These are phyloP conservation scores for Whitmania pigra DNA, from an alignment of 1,140 invertebrate genomes.

Conservation along the genomic window DNA sequence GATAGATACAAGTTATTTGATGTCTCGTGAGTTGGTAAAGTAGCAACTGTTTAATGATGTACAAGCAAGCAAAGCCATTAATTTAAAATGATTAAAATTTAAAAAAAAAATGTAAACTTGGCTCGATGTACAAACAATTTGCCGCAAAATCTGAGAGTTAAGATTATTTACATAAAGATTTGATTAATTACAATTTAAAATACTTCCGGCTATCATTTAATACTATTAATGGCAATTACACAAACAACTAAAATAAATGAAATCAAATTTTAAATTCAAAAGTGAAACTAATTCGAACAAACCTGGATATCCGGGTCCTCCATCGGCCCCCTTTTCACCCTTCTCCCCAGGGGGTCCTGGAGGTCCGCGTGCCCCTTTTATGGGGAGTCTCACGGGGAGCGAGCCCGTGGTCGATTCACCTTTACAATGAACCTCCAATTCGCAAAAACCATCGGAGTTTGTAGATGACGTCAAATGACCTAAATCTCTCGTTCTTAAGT, in stretches of 20 bases:
- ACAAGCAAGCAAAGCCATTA: no score
- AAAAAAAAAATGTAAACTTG: no score
- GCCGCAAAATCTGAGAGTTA: no score
- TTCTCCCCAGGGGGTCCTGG: conserved; percentile 31
- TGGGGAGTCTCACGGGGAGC: conserved; percentile 32
- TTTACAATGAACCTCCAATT: conserved; percentile 7
- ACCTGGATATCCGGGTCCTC: conserved; percentile 30
- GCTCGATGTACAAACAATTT: no score
- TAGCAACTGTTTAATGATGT: no score
- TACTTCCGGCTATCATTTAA: neutral
- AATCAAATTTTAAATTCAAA: neutral
- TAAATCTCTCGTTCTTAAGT: no score
- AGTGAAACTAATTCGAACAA: conserved; percentile 15
- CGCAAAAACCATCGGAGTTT: neutral
- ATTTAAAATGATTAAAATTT: no score
- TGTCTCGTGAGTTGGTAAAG: no score
- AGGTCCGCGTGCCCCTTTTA: conserved; percentile 32
- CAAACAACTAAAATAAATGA: neutral
- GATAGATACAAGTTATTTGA: no score
- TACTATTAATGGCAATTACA: neutral
- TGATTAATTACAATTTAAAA: neutral
- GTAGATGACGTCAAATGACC: no score
- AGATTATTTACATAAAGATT: no score
- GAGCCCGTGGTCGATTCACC: neutral
- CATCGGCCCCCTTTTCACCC: conserved; percentile 31